Evolutionary conservation across 1,140 invertebrate genomes (phyloP).

Genomic region (Nymphalis io): DNA sequence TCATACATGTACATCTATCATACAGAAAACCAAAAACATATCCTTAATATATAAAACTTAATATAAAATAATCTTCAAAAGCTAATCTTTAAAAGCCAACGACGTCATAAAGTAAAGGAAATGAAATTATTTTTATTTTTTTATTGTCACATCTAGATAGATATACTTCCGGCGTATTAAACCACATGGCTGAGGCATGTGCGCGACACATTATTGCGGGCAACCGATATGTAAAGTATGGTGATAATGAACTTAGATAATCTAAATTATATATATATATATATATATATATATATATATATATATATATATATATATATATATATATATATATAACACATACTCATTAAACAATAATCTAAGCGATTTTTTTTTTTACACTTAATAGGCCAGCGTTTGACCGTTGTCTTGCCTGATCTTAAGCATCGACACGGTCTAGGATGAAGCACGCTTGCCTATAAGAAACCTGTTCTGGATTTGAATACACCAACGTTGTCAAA

Average conservation of each 20-base stretch:
- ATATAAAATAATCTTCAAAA: not conserved
- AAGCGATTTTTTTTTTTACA: too few species aligned
- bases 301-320: too few species aligned
- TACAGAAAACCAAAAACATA: not conserved
- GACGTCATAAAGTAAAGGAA: not conserved
- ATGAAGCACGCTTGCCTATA: too few species aligned
- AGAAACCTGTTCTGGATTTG: too few species aligned
- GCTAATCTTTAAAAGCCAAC: not conserved
- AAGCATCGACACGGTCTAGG: too few species aligned
- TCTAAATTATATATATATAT: conserved; percentile 5
- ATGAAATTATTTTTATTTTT: not conserved
- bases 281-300: too few species aligned
- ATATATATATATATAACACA: too few species aligned
- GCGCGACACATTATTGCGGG: conserved; percentile 38
- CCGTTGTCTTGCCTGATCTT: too few species aligned
- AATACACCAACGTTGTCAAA: too few species aligned
- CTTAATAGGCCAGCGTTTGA: too few species aligned
- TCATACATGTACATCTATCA: not conserved
- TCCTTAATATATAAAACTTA: too few species aligned
- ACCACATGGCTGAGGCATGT: conserved; percentile 49
- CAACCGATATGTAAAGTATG: conserved; percentile 14
- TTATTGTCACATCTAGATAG: conserved; percentile 27
- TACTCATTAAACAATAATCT: too few species aligned
- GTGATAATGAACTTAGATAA: conserved; percentile 26
- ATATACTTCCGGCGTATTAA: conserved; percentile 8